Percentiles rank a stretch among this genome's conserved stretches.
phyloP scores from a whole-genome alignment of 2,888 invertebrate genomes.

The Dermolepida albohirtum region DNA sequence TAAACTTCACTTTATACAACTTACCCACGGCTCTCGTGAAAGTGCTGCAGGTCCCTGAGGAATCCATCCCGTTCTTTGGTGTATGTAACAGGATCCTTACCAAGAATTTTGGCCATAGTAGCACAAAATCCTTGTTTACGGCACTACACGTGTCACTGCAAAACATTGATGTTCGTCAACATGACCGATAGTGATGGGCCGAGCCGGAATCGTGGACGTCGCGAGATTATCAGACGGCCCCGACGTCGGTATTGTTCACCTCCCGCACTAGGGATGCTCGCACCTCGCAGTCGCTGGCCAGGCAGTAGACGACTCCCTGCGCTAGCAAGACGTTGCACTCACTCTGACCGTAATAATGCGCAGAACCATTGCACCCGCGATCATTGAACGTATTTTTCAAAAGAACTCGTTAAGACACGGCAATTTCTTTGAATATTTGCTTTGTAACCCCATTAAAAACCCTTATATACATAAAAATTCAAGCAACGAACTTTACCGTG shows the following conservation, averaged over 20 bases:
- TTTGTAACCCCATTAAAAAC: slow-evolving; percentile 49
- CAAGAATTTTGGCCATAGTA: slow-evolving; percentile 73
- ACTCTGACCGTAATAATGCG: slow-evolving; percentile 65
- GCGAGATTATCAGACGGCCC: slow-evolving; percentile 54
- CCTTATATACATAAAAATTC: slow-evolving; percentile 50
- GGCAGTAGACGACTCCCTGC: slow-evolving; percentile 66
- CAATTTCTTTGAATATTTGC: slow-evolving; percentile 50
- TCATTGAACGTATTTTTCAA: slow-evolving; percentile 58
- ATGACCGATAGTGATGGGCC: slow-evolving; percentile 60
- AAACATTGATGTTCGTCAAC: slow-evolving; percentile 60
- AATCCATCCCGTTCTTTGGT: slow-evolving; percentile 83
- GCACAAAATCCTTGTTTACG: slow-evolving; percentile 56
- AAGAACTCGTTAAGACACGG: slow-evolving; percentile 57
- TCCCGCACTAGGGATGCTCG: slow-evolving; percentile 65
- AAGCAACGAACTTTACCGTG: slow-evolving; percentile 57
- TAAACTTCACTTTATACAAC: slow-evolving; percentile 57
- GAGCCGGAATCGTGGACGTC: slow-evolving; percentile 56
- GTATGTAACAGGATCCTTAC: slow-evolving; percentile 80
- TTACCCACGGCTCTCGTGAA: slow-evolving; percentile 93
- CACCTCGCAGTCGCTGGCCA: slow-evolving; percentile 60
- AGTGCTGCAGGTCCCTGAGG: slow-evolving; percentile 87
- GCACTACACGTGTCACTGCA: slow-evolving; percentile 63
- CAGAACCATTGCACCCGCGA: slow-evolving; percentile 64
- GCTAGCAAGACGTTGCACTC: slow-evolving; percentile 66
- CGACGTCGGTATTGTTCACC: slow-evolving; percentile 62